Conservation (phyloP, 2,888 invertebrate species). For the Plagiodera versicolora region DNA sequence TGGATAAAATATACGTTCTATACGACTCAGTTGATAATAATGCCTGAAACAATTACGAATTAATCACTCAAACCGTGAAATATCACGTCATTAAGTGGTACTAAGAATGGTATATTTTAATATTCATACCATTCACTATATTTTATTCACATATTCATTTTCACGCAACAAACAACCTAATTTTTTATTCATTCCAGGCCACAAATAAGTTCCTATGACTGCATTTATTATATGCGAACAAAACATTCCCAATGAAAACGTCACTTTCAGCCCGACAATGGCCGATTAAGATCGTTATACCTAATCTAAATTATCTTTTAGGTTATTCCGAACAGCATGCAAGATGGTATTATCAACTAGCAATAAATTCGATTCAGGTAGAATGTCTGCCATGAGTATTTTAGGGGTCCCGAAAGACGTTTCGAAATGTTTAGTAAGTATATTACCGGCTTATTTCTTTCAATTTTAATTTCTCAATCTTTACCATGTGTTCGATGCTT, state of each 20-base stretch:
- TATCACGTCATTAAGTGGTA: slow-evolving; percentile 25
- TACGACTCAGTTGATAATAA: too few species aligned
- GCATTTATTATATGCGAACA: slow-evolving; percentile 37
- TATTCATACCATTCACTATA: slow-evolving; percentile 24
- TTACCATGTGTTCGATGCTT: too few species aligned
- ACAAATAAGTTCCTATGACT: slow-evolving; percentile 29
- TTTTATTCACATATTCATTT: slow-evolving; percentile 34
- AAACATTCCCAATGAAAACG: slow-evolving; percentile 42
- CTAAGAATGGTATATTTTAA: slow-evolving; percentile 22
- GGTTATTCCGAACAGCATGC: slow-evolving; percentile 44
- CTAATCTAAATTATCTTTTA: slow-evolving; percentile 54
- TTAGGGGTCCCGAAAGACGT: slow-evolving; percentile 20
- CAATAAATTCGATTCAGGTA: slow-evolving; percentile 39
- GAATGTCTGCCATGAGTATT: slow-evolving; percentile 27
- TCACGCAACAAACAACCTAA: slow-evolving; percentile 37
- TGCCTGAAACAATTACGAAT: slow-evolving; percentile 16
- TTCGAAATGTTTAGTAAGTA: too few species aligned
- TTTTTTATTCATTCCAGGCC: slow-evolving; percentile 33
- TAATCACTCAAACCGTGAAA: neutral
- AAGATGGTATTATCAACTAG: slow-evolving; percentile 28
- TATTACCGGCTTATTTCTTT: too few species aligned
- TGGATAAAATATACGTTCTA: too few species aligned
- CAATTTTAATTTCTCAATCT: too few species aligned
- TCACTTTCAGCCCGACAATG: slow-evolving; percentile 41
- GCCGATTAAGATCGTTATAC: slow-evolving; percentile 48